Conservation (phyloP, 2,888 invertebrate species). For the Eristalis pertinax region DNA sequence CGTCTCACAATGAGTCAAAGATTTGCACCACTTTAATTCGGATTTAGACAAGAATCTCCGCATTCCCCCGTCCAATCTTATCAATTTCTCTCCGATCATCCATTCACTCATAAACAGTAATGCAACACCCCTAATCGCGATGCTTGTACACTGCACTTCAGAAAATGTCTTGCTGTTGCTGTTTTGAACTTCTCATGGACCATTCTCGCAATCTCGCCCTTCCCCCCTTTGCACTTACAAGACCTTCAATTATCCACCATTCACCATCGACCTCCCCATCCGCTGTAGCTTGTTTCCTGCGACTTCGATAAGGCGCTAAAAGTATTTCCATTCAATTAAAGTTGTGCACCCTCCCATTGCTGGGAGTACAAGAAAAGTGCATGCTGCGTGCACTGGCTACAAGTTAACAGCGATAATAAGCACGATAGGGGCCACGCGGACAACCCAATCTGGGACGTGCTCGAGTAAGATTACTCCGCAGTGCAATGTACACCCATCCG, state of each 20-base stretch:
- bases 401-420: slow-evolving; percentile 29
- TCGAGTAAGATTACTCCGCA: not conserved
- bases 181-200: too few relatives aligned
- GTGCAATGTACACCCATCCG: not conserved
- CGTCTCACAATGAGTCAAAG: too few relatives aligned
- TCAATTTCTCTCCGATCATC: too few relatives aligned
- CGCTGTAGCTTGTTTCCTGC: not conserved
- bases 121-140: too few relatives aligned
- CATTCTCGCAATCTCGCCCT: too few relatives aligned
- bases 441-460: slow-evolving; percentile 43
- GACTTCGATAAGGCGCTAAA: not conserved
- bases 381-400: not conserved
- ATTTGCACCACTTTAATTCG: too few relatives aligned
- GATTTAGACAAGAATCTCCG: too few relatives aligned
- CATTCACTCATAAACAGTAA: too few relatives aligned
- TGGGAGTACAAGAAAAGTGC: not conserved
- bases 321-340: slow-evolving; percentile 13
- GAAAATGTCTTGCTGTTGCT: too few relatives aligned
- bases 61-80: too few relatives aligned
- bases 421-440: slow-evolving; percentile 16
- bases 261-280: not conserved
- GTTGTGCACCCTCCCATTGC: not conserved
- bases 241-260: not conserved
- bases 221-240: not conserved
- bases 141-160: too few relatives aligned